phyloP scores from a whole-genome alignment of 1,140 invertebrate species.

The Drosophila mauritiana region DNA sequence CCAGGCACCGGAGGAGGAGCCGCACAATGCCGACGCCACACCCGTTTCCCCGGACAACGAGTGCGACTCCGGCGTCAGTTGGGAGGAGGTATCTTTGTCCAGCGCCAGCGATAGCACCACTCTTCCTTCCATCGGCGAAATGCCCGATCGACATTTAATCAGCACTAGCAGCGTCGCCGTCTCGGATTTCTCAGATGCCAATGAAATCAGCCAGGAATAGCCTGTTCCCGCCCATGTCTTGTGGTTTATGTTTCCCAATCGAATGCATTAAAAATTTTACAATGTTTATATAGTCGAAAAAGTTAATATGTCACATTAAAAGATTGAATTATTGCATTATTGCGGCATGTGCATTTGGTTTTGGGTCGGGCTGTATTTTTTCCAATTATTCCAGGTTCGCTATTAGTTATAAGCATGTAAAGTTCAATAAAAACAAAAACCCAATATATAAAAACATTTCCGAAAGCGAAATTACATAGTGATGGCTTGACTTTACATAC shows the following conservation, averaged over 20 bases:
- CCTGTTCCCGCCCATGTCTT: neutral
- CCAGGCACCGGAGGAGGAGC: neutral
- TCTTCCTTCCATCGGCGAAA: conserved; percentile 54
- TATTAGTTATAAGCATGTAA: too few relatives aligned
- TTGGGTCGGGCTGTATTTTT: too few relatives aligned
- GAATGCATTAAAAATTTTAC: neutral
- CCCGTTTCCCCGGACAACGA: conserved; percentile 24
- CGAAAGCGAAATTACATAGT: too few relatives aligned
- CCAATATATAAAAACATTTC: too few relatives aligned
- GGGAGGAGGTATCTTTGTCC: conserved; percentile 42
- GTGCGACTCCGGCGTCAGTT: conserved; percentile 55
- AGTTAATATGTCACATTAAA: neutral
- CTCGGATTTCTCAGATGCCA: conserved; percentile 41
- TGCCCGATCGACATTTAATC: conserved; percentile 61
- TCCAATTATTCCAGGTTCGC: too few relatives aligned
- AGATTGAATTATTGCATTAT: too few relatives aligned
- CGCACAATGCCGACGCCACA: conserved; percentile 23
- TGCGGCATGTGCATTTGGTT: too few relatives aligned
- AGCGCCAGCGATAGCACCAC: conserved; percentile 28
- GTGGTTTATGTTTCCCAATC: too few relatives aligned
- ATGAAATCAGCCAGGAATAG: conserved; percentile 5
- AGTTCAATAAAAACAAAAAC: too few relatives aligned
- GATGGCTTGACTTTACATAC: too few relatives aligned
- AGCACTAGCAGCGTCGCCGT: conserved; percentile 69
- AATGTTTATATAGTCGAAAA: neutral